phyloP scores from a whole-genome alignment of 2,888 invertebrate genomes.

The Drosophila pegasa region DNA sequence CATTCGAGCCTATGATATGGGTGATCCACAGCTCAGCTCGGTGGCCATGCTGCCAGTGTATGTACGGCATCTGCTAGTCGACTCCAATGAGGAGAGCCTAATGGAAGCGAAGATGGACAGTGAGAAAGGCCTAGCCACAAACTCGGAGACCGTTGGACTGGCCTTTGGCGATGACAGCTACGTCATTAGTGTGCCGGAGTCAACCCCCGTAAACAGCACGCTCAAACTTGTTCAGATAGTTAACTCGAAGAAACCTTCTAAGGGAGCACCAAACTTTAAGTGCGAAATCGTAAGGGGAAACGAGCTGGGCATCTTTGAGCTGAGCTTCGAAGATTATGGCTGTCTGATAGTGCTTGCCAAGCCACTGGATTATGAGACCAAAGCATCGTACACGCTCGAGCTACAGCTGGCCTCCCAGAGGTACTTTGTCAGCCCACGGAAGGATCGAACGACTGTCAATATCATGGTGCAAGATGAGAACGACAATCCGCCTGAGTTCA shows the following conservation, averaged over 20 bases:
- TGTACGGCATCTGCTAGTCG: slow-evolving; percentile 92
- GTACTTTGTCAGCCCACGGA: slow-evolving; percentile 92
- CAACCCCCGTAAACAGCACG: slow-evolving; percentile 83
- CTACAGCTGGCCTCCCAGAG: slow-evolving; percentile 92
- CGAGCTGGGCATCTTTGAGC: slow-evolving; percentile 88
- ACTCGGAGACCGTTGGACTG: slow-evolving; percentile 86
- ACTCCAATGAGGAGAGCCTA: slow-evolving; percentile 86
- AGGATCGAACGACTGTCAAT: slow-evolving; percentile 90
- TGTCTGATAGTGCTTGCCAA: slow-evolving; percentile 91
- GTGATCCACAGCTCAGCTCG: slow-evolving; percentile 93
- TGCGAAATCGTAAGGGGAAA: slow-evolving; percentile 93
- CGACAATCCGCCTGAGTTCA: slow-evolving; percentile 94
- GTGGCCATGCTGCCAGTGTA: slow-evolving; percentile 93
- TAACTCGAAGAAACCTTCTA: slow-evolving; percentile 83
- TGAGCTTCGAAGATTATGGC: slow-evolving; percentile 91
- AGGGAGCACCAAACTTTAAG: slow-evolving; percentile 87
- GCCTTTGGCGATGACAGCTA: slow-evolving; percentile 95
- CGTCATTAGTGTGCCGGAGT: slow-evolving; percentile 92
- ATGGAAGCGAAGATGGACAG: slow-evolving; percentile 56
- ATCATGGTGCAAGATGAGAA: slow-evolving; percentile 94
- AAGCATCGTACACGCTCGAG: slow-evolving; percentile 90
- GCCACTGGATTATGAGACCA: slow-evolving; percentile 91
- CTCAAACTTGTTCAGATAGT: slow-evolving; percentile 84
- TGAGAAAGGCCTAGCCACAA: slow-evolving; percentile 79
- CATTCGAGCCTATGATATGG: slow-evolving; percentile 93